These are phyloP conservation scores for Suillia variegata DNA, from an alignment of 2,888 invertebrate species.

Conservation along the genomic window DNA sequence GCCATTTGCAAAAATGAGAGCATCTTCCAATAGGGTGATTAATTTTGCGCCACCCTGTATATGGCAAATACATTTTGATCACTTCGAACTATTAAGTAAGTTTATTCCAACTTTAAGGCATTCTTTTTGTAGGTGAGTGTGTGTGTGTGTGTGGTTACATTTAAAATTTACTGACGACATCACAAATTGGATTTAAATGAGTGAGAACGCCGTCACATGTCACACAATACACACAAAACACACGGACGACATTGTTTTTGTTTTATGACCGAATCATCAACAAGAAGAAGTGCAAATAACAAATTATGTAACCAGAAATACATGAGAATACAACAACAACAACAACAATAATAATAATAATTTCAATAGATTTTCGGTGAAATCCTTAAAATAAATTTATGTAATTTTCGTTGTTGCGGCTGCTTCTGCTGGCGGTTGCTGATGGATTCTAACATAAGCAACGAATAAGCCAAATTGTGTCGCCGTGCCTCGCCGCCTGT, in stretches of 20 bases:
- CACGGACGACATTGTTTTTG: not conserved
- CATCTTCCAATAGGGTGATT: no score
- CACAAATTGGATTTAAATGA: not conserved
- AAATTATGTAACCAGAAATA: not conserved
- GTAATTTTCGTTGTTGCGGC: not conserved
- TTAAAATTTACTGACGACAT: not conserved
- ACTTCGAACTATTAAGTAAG: no score
- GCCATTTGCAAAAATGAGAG: no score
- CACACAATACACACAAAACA: not conserved
- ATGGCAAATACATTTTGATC: no score
- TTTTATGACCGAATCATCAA: not conserved
- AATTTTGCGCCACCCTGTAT: no score
- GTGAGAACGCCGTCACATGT: slow-evolving; percentile 3
- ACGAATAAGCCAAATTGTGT: slow-evolving; percentile 36
- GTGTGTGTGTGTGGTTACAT: slow-evolving; percentile 24
- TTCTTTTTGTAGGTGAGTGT: slow-evolving; percentile 2
- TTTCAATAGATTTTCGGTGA: slow-evolving; percentile 1
- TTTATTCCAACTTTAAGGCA: no score
- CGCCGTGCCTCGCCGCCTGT: slow-evolving; percentile 38
- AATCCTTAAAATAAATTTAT: not conserved
- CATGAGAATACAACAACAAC: not conserved
- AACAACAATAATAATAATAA: not conserved
- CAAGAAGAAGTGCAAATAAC: not conserved
- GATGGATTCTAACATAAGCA: not conserved
- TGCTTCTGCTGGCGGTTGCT: not conserved